Evolutionary conservation across 2,113 vertebrate genomes (phyloP).

Genomic region (Prinia subflava): DNA sequence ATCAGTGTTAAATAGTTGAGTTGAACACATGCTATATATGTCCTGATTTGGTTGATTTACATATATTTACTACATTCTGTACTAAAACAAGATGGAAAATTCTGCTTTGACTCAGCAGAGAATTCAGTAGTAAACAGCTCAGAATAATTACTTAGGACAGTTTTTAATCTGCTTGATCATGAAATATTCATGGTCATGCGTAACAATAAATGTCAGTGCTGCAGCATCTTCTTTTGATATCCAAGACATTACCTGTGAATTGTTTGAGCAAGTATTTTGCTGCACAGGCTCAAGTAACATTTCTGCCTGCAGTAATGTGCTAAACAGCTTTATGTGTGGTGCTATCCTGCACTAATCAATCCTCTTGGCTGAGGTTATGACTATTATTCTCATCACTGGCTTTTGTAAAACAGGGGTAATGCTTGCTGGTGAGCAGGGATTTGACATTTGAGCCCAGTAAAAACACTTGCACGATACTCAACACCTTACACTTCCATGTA

Average conservation of each 20-base stretch:
- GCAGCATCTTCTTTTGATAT: background rate
- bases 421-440: background rate
- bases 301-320: background rate
- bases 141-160: background rate
- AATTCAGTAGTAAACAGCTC: background rate
- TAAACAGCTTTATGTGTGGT: background rate
- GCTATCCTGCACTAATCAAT: background rate
- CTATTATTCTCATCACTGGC: background rate
- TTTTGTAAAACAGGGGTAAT: background rate
- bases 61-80: background rate
- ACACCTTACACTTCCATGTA: background rate
- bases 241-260: background rate
- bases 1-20: background rate
- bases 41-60: background rate
- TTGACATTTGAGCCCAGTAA: background rate
- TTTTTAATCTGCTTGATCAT: background rate
- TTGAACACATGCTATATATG: background rate
- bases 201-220: background rate
- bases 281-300: background rate
- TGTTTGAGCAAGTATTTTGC: background rate
- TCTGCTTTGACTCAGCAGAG: background rate
- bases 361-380: background rate
- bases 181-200: background rate
- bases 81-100: background rate
- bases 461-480: background rate